These are phyloP conservation scores for Oscheius myriophilus DNA, from an alignment of 2,888 invertebrate genomes.

Conservation along the genomic window DNA sequence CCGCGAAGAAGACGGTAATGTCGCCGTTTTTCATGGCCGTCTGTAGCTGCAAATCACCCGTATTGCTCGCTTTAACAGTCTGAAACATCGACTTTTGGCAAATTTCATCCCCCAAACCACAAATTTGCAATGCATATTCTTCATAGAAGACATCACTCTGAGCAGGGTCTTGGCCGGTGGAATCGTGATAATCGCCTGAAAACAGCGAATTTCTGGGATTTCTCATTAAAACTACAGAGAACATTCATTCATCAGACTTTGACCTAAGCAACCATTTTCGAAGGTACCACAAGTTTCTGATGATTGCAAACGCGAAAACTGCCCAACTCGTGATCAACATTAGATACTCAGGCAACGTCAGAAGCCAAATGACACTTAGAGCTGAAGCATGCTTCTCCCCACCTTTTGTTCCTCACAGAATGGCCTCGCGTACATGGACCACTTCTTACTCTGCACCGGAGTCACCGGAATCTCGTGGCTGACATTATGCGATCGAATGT, in stretches of 20 bases:
- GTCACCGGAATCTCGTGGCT: conserved; percentile 27
- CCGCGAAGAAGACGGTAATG: conserved; percentile 23
- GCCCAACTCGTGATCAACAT: no score
- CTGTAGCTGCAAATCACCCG: conserved; percentile 24
- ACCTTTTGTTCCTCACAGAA: conserved; percentile 18
- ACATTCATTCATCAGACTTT: no score
- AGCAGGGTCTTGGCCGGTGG: conserved; percentile 19
- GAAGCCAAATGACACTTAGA: no score
- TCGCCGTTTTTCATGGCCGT: conserved; percentile 27
- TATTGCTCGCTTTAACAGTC: conserved; percentile 26
- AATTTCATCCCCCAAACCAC: conserved; percentile 2
- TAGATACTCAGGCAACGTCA: no score
- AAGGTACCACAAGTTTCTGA: no score
- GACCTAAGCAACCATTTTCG: no score
- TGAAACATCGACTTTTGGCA: background rate
- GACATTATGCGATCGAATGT: conserved; percentile 21
- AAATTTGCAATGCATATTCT: conserved; percentile 28
- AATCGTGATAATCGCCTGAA: conserved; percentile 15
- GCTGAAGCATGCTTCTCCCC: no score
- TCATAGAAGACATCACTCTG: conserved; percentile 24
- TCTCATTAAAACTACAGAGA: no score
- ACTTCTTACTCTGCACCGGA: conserved; percentile 20
- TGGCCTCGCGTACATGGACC: conserved; percentile 20
- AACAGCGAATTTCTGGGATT: no score
- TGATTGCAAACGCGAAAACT: no score